Conservation (phyloP, 1,140 invertebrate species). For the Hylyphantes graminicola region DNA sequence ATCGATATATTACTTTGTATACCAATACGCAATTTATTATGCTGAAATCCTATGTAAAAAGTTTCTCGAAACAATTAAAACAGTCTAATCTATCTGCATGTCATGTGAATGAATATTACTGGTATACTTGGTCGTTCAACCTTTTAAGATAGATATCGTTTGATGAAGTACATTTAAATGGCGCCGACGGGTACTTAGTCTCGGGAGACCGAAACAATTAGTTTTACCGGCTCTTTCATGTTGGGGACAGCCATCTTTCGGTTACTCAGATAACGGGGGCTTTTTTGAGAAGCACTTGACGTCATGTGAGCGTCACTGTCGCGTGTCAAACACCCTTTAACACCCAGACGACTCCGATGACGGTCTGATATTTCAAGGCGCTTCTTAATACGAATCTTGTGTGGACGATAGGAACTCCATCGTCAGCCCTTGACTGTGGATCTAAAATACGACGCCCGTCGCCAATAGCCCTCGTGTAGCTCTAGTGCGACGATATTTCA, state of each 20-base stretch:
- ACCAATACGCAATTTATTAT: neutral
- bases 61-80: neutral
- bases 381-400: no score
- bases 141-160: conserved; percentile 4
- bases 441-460: no score
- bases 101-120: neutral
- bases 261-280: conserved; percentile 39
- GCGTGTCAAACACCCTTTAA: neutral
- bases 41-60: neutral
- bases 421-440: no score
- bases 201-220: conserved; percentile 9
- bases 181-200: conserved; percentile 53
- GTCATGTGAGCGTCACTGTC: conserved; percentile 23
- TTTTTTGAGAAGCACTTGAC: conserved; percentile 50
- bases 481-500: no score
- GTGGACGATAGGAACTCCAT: no score
- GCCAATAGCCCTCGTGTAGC: no score
- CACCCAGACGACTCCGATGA: no score
- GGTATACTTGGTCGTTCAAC: neutral
- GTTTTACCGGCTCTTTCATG: conserved; percentile 29
- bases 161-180: conserved; percentile 16
- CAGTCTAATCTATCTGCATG: neutral
- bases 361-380: no score
- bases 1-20: no score
- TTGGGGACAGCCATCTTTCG: conserved; percentile 39